Base-by-base conservation (phyloP, 2,888 invertebrate species). In the Coelopa pilipes region DNA sequence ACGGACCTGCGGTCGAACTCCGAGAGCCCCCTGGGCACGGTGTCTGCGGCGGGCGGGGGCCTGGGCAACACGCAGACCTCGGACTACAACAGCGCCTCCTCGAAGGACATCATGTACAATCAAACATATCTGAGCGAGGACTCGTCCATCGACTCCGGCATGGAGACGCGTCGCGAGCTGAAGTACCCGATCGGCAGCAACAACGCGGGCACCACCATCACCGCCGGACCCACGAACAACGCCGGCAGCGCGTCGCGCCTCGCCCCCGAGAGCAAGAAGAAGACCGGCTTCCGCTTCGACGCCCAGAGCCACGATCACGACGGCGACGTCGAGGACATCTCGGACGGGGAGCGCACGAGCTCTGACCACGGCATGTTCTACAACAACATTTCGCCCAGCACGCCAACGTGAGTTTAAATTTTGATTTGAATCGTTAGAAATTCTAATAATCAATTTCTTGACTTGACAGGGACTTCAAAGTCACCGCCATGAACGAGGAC, bases 401-500 rank as follows among this genome's bases (percentile, higher is more conserved):
- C 88, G 50, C 88, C 88, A 66, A 88, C 88, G 88, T 88, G 80
- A 85, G 83, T 80, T 7, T 9, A 71, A 21, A 19, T 67, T 53
- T 21, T 12, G 15, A 53, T 17, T 7, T 21, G 13, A 21, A 15
- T 50, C 0, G 34, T 49, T 3, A 70, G 62, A 1, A 15, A 63
- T 46, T 12, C 72, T 10, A 66, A 9, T 24, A 19, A 46, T 72
- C 72, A 69, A 57, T 2, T 74, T 46, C n/a, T 49, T 68, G 34
- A 5, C 34, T 72, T 78, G 88, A 81, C 81, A 94, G 93, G 75
- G 94, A 95, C 82, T 96, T 94, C 84, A 94, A 94, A 82, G 94
- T 96, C 57, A 95, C 94, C 83, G 95, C 95, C 72, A 95, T 96
- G 92, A 95, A 96, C 82, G 94, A 92, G 0, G 94, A 94, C 53